Percentiles rank a stretch among this genome's conserved stretches.
Conservation (phyloP, 2,888 invertebrate genomes). For the Malacosoma neustria region DNA sequence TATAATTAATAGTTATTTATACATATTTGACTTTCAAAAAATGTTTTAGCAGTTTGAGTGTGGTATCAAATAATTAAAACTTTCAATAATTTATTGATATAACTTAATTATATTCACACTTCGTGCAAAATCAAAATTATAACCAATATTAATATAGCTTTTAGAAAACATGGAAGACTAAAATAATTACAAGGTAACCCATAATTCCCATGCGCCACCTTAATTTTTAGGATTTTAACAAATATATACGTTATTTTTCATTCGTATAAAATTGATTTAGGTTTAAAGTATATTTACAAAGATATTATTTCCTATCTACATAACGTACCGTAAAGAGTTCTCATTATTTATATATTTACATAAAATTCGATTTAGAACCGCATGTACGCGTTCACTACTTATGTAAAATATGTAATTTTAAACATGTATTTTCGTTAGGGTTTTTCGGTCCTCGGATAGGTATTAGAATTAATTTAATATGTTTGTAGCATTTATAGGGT, state of each 20-base stretch:
- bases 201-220: not conserved
- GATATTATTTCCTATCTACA: slow-evolving; percentile 43
- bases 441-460: not conserved
- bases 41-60: too few species aligned
- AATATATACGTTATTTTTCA: not conserved
- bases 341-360: not conserved
- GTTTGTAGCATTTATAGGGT: too few species aligned
- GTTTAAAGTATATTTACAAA: slow-evolving; percentile 55
- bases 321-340: slow-evolving; percentile 8
- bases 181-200: not conserved
- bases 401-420: not conserved
- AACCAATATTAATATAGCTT: too few species aligned
- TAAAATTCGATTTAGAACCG: not conserved
- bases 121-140: too few species aligned
- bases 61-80: too few species aligned
- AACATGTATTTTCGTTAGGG: not conserved
- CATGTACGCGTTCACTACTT: not conserved
- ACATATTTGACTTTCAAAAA: too few species aligned
- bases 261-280: slow-evolving; percentile 48
- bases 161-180: not conserved
- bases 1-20: too few species aligned
- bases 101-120: too few species aligned
- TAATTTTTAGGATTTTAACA: not conserved
- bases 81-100: too few species aligned
- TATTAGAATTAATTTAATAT: too few species aligned